phyloP scores from a whole-genome alignment of 2,888 invertebrate species.

The Stenichneumon culpator region DNA sequence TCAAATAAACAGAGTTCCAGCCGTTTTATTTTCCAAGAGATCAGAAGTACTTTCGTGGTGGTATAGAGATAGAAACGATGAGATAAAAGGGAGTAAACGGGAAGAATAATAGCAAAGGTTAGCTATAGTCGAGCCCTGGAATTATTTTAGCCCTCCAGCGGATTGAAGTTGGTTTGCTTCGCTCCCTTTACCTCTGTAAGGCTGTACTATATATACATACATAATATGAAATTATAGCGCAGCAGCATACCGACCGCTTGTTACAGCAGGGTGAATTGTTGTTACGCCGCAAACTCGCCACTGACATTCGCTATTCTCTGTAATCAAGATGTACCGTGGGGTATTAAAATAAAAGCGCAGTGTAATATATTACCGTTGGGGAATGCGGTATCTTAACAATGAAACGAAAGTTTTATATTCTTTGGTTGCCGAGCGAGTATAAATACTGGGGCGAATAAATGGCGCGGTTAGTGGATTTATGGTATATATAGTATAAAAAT shows the following conservation, averaged over 20 bases:
- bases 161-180: slow-evolving; percentile 32
- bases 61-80: background rate
- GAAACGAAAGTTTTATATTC: background rate
- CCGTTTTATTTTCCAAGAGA: slow-evolving; percentile 16
- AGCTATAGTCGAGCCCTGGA: slow-evolving; percentile 2
- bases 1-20: slow-evolving; percentile 35
- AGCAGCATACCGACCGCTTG: slow-evolving; percentile 13
- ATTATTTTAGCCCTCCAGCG: slow-evolving; percentile 43
- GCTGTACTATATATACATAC: background rate
- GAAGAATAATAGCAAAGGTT: background rate
- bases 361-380: slow-evolving; percentile 37
- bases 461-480: background rate
- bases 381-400: slow-evolving; percentile 5
- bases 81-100: slow-evolving; percentile 7
- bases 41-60: background rate
- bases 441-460: background rate
- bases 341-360: slow-evolving; percentile 37
- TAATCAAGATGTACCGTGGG: slow-evolving; percentile 43
- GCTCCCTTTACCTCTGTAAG: slow-evolving; percentile 12
- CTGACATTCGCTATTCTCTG: slow-evolving; percentile 34
- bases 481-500: background rate
- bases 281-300: slow-evolving; percentile 33
- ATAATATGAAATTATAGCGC: slow-evolving; percentile 4
- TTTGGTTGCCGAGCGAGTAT: background rate
- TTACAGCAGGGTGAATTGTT: slow-evolving; percentile 42